Percentiles rank a stretch among this genome's conserved stretches.
phyloP scores from a whole-genome alignment of 2,888 invertebrate genomes.

The Ennomos erosarius region DNA sequence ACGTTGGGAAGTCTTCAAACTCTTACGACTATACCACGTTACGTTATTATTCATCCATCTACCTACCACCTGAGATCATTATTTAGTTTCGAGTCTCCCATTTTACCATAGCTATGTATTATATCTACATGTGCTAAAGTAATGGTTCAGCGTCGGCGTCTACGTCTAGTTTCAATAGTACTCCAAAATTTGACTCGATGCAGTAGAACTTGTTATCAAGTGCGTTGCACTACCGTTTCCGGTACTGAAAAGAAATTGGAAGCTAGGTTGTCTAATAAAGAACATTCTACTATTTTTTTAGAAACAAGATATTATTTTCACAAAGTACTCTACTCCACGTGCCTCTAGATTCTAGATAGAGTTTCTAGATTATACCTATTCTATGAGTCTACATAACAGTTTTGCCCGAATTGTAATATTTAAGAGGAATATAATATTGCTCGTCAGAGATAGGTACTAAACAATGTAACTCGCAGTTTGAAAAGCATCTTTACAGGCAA shows the following conservation, averaged over 20 bases:
- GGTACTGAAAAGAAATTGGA: background rate
- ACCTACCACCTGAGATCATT: conserved; percentile 15
- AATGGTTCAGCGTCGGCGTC: conserved; percentile 24
- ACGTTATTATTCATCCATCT: conserved; percentile 1
- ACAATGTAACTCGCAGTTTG: no score
- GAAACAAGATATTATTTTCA: no score
- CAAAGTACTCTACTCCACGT: no score
- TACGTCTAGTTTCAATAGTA: conserved; percentile 33
- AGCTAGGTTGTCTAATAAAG: conserved; percentile 4
- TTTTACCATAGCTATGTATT: conserved; percentile 24
- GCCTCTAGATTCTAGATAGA: no score
- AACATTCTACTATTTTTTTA: no score
- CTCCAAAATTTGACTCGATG: conserved; percentile 31
- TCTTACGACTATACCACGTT: conserved; percentile 1
- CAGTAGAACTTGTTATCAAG: conserved; percentile 27
- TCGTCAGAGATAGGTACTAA: background rate
- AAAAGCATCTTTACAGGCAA: background rate
- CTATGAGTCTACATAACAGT: no score
- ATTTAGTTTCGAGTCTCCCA: conserved; percentile 26
- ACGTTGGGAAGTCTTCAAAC: no score
- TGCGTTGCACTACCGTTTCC: conserved; percentile 17
- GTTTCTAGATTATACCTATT: no score
- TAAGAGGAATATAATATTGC: no score
- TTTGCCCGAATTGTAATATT: no score
- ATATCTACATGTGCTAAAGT: no score